Percentiles rank a stretch among this genome's conserved stretches.
These are phyloP conservation scores for Ophioninae sp. DNA, from an alignment of 2,888 invertebrate species.

Conservation along the genomic window DNA sequence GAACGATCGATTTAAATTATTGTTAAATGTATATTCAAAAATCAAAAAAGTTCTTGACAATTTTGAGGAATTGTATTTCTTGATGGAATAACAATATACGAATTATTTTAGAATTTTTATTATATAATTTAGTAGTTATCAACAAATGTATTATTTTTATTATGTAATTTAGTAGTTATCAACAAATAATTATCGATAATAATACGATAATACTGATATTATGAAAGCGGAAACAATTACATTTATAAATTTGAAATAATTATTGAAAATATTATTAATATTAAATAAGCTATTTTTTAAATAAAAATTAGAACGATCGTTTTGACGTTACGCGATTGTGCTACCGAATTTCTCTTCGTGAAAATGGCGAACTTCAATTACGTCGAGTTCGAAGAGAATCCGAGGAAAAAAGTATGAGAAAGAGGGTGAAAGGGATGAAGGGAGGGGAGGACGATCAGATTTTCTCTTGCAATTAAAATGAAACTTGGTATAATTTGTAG, in stretches of 20 bases:
- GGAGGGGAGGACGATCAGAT: constrained; percentile 35
- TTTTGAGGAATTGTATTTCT: no score
- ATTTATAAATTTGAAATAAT: no score
- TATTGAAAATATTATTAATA: no score
- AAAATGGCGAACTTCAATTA: constrained; percentile 68
- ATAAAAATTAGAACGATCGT: background rate
- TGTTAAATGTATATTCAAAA: background rate
- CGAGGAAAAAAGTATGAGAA: background rate
- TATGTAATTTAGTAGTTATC: no score
- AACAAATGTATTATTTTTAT: no score
- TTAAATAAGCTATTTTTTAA: background rate
- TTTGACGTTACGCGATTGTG: background rate
- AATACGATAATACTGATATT: no score
- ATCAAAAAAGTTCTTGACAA: constrained; percentile 35
- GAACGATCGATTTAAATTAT: no score
- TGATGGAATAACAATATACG: no score
- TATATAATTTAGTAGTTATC: no score
- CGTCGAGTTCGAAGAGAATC: constrained; percentile 59
- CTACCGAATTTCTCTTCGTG: background rate
- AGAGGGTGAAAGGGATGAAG: background rate
- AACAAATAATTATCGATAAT: no score
- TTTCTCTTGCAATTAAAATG: constrained; percentile 71
- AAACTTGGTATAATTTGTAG: constrained; percentile 70
- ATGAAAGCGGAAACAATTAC: no score
- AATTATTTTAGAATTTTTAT: no score